Conservation (phyloP, 2,113 vertebrate genomes). For the Centropristis striata region DNA sequence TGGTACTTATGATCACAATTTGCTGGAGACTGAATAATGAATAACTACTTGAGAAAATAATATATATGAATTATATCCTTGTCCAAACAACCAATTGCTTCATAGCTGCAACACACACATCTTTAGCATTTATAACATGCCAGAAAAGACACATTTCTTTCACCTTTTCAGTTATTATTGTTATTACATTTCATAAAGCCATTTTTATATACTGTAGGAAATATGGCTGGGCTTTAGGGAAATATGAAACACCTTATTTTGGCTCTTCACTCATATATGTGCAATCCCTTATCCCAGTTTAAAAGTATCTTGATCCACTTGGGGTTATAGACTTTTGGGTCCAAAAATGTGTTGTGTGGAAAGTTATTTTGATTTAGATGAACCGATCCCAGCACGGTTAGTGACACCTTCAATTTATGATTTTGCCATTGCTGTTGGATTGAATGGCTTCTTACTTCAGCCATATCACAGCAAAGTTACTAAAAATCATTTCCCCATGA, state of each 20-base stretch:
- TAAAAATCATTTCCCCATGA: conserved; percentile 11
- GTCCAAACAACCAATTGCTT: neutral
- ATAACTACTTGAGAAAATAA: neutral
- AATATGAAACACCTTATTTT: neutral
- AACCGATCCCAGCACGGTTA: neutral
- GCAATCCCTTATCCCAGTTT: neutral
- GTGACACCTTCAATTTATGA: conserved; percentile 1
- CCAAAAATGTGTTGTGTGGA: neutral
- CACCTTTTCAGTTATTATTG: neutral
- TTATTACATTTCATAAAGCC: neutral
- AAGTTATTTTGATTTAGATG: neutral
- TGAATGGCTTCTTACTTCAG: neutral
- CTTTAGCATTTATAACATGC: neutral
- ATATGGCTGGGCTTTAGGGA: neutral
- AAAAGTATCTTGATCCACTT: neutral
- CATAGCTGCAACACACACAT: neutral
- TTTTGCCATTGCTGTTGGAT: conserved; percentile 4
- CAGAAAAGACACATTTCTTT: too few species aligned
- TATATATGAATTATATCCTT: too few species aligned
- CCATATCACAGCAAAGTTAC: neutral
- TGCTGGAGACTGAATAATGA: neutral
- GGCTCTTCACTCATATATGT: neutral
- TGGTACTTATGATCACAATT: neutral
- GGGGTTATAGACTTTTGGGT: too few species aligned
- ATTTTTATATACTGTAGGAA: neutral